Evolutionary conservation across 2,113 vertebrate species (phyloP).

Genomic region (Tragelaphus strepsiceros): DNA sequence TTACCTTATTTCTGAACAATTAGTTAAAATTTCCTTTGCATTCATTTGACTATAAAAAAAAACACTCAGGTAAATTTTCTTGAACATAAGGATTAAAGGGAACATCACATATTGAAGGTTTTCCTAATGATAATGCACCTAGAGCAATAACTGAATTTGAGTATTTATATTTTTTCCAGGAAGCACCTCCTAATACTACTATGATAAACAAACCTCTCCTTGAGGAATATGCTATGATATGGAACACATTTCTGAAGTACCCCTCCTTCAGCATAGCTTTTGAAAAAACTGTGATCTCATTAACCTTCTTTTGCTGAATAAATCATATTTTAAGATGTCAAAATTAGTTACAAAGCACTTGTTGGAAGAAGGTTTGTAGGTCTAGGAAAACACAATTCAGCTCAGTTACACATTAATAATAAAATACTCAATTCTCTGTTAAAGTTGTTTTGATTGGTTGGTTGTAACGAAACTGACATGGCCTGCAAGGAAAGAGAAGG

Average conservation of each 20-base stretch:
- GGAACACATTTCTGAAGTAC: not conserved
- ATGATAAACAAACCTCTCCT: not conserved
- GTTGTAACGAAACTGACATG: not conserved
- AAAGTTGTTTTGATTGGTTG: not conserved
- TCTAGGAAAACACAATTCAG: slow-evolving; percentile 14
- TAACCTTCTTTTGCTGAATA: not conserved
- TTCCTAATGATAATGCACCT: not conserved
- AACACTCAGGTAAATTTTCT: not conserved
- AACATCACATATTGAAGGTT: not conserved
- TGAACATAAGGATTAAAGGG: not conserved
- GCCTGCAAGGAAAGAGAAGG: not conserved
- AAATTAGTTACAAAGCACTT: slow-evolving; percentile 16
- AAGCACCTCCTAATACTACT: not conserved
- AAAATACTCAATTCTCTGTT: not conserved
- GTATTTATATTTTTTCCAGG: not conserved
- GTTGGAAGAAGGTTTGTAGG: not conserved
- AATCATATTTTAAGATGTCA: not conserved
- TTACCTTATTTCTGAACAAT: not conserved
- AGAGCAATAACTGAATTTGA: not conserved
- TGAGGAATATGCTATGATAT: not conserved
- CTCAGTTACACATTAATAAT: slow-evolving; percentile 43
- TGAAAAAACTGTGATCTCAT: not conserved
- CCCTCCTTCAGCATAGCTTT: not conserved
- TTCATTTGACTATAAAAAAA: not conserved
- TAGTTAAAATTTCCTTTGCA: slow-evolving; percentile 18